A percentile compares a stretch with the other conserved stretches of the same genome.
Evolutionary conservation across 2,113 vertebrate species (phyloP).

Genomic region (Echinops telfairi): DNA sequence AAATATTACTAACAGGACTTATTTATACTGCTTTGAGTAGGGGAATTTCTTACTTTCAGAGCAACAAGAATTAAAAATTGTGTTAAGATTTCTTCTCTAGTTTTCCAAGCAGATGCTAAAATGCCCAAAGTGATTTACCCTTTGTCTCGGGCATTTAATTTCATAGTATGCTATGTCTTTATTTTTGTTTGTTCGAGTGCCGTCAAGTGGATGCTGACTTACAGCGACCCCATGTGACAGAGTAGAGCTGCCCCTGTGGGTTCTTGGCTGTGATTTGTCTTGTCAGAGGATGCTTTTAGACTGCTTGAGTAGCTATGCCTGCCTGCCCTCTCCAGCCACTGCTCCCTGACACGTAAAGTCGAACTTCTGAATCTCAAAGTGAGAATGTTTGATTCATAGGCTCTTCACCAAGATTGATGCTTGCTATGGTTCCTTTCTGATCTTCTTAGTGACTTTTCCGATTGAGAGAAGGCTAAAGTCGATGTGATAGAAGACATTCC

Average conservation of each 20-base stretch:
- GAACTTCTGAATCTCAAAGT: neutral
- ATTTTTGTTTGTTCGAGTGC: neutral
- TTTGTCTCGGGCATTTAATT: neutral
- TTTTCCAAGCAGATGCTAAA: constrained; percentile 35
- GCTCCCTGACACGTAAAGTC: neutral
- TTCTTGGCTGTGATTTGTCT: neutral
- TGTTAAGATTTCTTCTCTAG: constrained; percentile 63
- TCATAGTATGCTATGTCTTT: neutral
- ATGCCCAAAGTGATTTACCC: neutral
- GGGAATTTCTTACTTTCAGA: constrained; percentile 55
- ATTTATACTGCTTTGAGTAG: neutral
- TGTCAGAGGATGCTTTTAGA: neutral
- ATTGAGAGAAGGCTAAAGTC: neutral
- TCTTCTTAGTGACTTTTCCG: constrained; percentile 15
- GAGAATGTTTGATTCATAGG: neutral
- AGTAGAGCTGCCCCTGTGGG: neutral
- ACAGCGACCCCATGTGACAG: neutral
- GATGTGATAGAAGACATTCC: neutral
- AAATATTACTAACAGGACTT: constrained; percentile 58
- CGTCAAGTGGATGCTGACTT: neutral
- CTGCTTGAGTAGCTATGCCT: neutral
- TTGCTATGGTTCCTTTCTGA: constrained; percentile 26
- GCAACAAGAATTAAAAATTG: neutral
- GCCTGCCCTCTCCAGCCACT: neutral
- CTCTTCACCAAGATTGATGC: constrained; percentile 2